A percentile compares a stretch with the other conserved stretches of the same genome.
Conservation (phyloP, 2,113 vertebrate genomes). For the Meleagris gallopavo region DNA sequence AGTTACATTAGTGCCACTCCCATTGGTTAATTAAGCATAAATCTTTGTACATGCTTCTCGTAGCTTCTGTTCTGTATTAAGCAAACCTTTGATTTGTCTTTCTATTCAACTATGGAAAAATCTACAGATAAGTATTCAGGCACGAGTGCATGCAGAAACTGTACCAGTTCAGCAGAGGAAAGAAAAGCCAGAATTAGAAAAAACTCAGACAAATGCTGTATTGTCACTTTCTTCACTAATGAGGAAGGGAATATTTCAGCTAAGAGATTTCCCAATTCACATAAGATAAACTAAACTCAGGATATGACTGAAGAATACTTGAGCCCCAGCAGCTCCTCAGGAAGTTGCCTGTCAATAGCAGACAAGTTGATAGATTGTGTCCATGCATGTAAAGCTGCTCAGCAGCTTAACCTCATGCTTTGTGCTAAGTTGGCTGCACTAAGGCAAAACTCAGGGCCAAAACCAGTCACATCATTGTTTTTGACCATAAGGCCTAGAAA, state of each 20-base stretch:
- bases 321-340: background rate
- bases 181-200: background rate
- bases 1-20: background rate
- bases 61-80: conserved; percentile 1
- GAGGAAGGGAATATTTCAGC: background rate
- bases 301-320: conserved; percentile 34
- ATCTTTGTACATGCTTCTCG: background rate
- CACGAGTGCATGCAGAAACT: background rate
- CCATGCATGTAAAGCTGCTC: background rate
- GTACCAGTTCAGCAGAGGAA: background rate
- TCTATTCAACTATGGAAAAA: background rate
- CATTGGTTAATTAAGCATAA: background rate
- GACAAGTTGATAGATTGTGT: background rate
- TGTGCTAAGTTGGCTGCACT: background rate
- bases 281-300: conserved; percentile 39
- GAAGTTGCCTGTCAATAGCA: conserved; percentile 10
- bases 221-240: background rate
- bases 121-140: background rate
- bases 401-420: background rate
- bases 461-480: background rate
- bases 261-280: conserved; percentile 12
- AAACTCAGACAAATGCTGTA: background rate
- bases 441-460: background rate
- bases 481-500: background rate
- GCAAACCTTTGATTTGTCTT: background rate